These are phyloP conservation scores for Oryzias sinensis DNA, from an alignment of 2,797 vertebrate genomes.

Conservation along the genomic window DNA sequence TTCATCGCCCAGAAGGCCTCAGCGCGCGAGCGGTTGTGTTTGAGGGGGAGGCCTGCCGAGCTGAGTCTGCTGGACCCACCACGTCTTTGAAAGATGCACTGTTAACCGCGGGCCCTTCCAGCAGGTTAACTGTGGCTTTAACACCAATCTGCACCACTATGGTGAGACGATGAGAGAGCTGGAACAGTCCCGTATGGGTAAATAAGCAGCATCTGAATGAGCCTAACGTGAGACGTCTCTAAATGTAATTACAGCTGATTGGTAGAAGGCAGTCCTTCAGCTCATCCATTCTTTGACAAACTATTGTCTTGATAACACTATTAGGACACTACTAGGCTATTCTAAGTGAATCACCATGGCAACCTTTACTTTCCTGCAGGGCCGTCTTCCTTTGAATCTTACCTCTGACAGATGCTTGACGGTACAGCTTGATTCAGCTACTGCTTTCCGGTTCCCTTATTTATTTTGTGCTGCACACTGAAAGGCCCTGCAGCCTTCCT, in stretches of 20 bases:
- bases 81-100: too few relatives aligned
- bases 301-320: not conserved
- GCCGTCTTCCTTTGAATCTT: conserved; percentile 4
- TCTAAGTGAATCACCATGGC: conserved; percentile 30
- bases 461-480: not conserved
- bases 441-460: not conserved
- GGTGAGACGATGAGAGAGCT: too few relatives aligned
- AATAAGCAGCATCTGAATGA: too few relatives aligned
- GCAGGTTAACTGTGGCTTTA: too few relatives aligned
- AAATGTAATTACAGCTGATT: too few relatives aligned
- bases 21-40: conserved; percentile 15
- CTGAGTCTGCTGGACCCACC: not conserved
- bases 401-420: conserved; percentile 6
- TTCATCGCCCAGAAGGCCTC: conserved; percentile 1
- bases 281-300: conserved; percentile 5
- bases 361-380: conserved; percentile 22
- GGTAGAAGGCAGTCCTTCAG: not conserved
- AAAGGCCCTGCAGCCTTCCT: too few relatives aligned
- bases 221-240: too few relatives aligned
- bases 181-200: too few relatives aligned
- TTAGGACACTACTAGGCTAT: not conserved
- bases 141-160: too few relatives aligned
- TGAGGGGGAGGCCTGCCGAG: conserved; percentile 6
- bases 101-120: too few relatives aligned
- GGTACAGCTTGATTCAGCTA: not conserved